Evolutionary conservation across 2,113 vertebrate species (phyloP).

Genomic region (Mormyrus lacerda): DNA sequence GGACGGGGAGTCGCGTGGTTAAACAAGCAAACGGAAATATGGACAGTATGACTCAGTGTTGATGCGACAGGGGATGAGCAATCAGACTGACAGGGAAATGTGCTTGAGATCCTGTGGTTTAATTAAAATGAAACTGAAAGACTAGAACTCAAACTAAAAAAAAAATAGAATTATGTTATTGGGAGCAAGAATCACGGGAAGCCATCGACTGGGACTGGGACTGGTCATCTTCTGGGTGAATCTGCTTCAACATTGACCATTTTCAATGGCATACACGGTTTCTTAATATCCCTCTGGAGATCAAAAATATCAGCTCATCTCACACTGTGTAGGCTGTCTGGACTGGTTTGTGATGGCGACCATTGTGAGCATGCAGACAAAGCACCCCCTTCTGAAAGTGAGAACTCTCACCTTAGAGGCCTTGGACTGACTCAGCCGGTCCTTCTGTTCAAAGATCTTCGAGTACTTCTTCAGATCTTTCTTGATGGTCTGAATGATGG

Average conservation of each 20-base stretch:
- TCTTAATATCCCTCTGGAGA: not conserved
- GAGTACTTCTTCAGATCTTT: conserved; percentile 98
- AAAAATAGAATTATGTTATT: not conserved
- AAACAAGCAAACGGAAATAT: not conserved
- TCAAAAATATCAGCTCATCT: not conserved
- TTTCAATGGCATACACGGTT: not conserved
- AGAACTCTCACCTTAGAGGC: conserved; percentile 81
- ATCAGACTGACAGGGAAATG: not conserved
- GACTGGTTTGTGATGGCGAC: not conserved
- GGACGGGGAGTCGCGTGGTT: not conserved
- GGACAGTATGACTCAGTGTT: not conserved
- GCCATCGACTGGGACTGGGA: not conserved
- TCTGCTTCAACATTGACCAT: not conserved
- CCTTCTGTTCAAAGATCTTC: conserved; percentile 99
- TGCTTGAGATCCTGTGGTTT: not conserved
- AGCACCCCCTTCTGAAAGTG: not conserved
- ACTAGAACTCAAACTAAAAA: too few species aligned
- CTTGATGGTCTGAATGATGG: conserved; percentile 77
- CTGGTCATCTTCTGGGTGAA: not conserved
- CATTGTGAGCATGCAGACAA: not conserved
- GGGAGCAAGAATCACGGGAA: not conserved
- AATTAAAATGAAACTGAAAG: not conserved
- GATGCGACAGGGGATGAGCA: not conserved
- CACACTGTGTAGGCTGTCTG: not conserved
- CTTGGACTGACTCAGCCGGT: conserved; percentile 96